A percentile compares a stretch with the other conserved stretches of the same genome.
Evolutionary conservation across 2,113 vertebrate species (phyloP).

Genomic region (Climacteris rufus): DNA sequence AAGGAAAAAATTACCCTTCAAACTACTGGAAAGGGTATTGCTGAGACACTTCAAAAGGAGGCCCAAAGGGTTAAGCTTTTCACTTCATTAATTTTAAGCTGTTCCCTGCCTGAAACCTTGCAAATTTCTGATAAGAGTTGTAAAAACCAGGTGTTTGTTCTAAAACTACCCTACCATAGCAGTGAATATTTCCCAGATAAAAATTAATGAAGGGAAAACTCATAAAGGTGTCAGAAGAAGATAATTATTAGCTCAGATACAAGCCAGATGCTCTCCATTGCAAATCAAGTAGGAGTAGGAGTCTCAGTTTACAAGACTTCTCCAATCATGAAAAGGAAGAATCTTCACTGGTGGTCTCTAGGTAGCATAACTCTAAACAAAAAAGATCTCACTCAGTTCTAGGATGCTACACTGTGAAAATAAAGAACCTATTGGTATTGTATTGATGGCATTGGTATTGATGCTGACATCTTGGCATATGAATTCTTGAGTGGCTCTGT

Average conservation of each 20-base stretch:
- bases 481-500: neutral
- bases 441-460: neutral
- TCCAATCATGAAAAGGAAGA: neutral
- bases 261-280: slow-evolving; percentile 60
- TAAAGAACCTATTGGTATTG: neutral
- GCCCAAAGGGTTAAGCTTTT: slow-evolving; percentile 52
- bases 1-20: slow-evolving; percentile 26
- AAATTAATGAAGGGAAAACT: slow-evolving; percentile 72
- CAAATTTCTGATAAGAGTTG: slow-evolving; percentile 63
- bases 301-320: neutral
- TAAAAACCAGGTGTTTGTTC: slow-evolving; percentile 74
- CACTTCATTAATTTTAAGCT: slow-evolving; percentile 54
- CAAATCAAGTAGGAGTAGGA: slow-evolving; percentile 30
- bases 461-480: neutral
- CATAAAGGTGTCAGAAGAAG: slow-evolving; percentile 69
- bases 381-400: neutral
- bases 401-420: neutral
- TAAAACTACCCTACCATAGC: slow-evolving; percentile 64
- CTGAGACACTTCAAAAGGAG: neutral
- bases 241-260: slow-evolving; percentile 66
- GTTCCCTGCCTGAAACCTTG: slow-evolving; percentile 52
- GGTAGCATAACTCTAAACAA: neutral
- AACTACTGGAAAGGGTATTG: slow-evolving; percentile 15
- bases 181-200: slow-evolving; percentile 66
- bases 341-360: neutral